These are phyloP conservation scores for Crossaster papposus DNA, from an alignment of 53 echinoderm and acorn worm species.

Conservation along the genomic window DNA sequence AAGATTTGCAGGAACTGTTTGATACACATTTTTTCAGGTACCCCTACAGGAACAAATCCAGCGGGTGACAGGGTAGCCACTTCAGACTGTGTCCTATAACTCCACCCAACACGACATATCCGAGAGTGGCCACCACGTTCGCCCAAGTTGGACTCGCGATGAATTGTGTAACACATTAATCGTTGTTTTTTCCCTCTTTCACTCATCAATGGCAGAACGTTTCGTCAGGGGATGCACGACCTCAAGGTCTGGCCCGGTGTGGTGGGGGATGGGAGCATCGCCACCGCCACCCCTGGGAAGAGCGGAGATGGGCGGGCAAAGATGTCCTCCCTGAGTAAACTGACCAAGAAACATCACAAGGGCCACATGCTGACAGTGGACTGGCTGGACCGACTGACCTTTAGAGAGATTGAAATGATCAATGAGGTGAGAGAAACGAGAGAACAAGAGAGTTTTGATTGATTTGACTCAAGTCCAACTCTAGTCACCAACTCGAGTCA, in stretches of 20 bases:
- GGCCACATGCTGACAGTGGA: constrained; percentile 98
- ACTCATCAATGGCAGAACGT: constrained; percentile 67
- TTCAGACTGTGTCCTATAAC: no score
- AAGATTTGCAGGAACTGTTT: no score
- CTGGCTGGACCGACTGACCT: constrained; percentile 96
- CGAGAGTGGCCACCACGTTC: no score
- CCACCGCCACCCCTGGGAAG: constrained; percentile 82
- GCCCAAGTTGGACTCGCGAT: no score
- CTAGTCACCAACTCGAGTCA: no score
- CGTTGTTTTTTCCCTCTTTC: not conserved
- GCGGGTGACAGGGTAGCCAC: no score
- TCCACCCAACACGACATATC: no score
- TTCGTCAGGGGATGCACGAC: constrained; percentile 98
- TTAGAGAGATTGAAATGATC: constrained; percentile 98
- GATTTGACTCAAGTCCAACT: no score
- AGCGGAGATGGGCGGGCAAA: constrained; percentile 69
- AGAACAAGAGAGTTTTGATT: no score
- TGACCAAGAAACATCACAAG: constrained; percentile 96
- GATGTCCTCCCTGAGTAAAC: constrained; percentile 90
- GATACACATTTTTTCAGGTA: no score
- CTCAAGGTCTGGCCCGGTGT: constrained; percentile 93
- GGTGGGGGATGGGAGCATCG: constrained; percentile 68
- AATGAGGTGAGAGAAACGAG: constrained; percentile 92
- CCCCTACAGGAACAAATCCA: no score
- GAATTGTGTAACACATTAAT: no score